Evolutionary conservation across 2,888 invertebrate genomes (phyloP).

Genomic region (Melanostoma mellinum): DNA sequence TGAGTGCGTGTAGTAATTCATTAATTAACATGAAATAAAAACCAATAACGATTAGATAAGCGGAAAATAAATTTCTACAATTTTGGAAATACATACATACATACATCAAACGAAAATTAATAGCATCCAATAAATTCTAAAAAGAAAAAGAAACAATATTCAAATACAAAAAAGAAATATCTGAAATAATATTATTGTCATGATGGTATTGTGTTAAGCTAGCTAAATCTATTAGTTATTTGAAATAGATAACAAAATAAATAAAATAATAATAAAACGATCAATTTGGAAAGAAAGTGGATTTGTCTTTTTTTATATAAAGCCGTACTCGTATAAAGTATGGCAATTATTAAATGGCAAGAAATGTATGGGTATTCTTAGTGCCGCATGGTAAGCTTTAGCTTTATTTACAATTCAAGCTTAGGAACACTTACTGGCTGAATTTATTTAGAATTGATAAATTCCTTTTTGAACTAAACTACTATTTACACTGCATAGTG

Average conservation of each 20-base stretch:
- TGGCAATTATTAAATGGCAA: not conserved
- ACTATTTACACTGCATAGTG: not conserved
- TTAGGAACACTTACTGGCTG: too few species aligned
- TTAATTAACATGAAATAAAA: too few species aligned
- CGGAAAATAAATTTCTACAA: conserved; percentile 21
- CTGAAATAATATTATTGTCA: conserved; percentile 25
- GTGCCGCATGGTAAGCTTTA: too few species aligned
- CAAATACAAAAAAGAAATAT: conserved; percentile 27
- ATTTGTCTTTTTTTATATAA: not conserved
- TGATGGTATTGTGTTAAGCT: conserved; percentile 38
- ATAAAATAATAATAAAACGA: conserved; percentile 58
- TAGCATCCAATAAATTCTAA: conserved; percentile 5
- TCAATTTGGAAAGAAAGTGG: conserved; percentile 34
- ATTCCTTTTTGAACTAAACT: too few species aligned
- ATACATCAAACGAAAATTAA: conserved; percentile 45
- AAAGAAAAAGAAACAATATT: conserved; percentile 16
- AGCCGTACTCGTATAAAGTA: not conserved
- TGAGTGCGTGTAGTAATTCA: conserved; percentile 30
- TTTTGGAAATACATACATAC: conserved; percentile 26
- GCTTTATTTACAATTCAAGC: too few species aligned
- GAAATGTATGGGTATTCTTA: too few species aligned
- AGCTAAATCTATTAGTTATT: conserved; percentile 63
- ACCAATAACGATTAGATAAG: not conserved
- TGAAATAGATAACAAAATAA: conserved; percentile 40
- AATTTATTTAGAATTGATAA: too few species aligned